Evolutionary conservation across 2,888 invertebrate species (phyloP), one percentile per base, ranked within the genome.

Genomic region (Cistogaster globosa): DNA sequence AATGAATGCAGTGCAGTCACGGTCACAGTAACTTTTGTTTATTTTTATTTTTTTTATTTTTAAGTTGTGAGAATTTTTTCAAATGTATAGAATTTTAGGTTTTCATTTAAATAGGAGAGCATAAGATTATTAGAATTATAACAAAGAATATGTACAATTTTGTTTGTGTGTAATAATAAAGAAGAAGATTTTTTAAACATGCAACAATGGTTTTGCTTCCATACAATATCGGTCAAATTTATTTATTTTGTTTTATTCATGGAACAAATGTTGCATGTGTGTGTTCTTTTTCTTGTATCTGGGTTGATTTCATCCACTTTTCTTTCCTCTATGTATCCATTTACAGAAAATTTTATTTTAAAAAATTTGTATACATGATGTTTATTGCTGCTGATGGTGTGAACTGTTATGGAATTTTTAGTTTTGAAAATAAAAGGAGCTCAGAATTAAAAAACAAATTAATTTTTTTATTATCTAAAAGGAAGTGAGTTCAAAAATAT

Each of bases 401-500:
- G 60, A 72, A 60, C 7, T 57, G 9, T 71, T 63, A 63, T 75
- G 53, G 16, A 42, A 55, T 75, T 63, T 75, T 63, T 57, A 55
- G 53, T 75, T 65, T 55, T 8, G 16, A 9, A 8, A 18, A 4
- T 75, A 65, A 55, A 18, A 45, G 75, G 65, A 55, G 53, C 55
- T 6, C 75, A 75, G 55, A 45, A 75, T 45, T 60, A 2, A 11
- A 8, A 72, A 72, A n/a, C 2, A 60, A 36, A 12, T 32, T 32
- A 5, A 32, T 60, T 9, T 14, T 26, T 4, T 16, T 32, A 18
- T 32, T n/a, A 2, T 32, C 32, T 36, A 12, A 3, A n/a, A 48
- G n/a, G 11, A 48, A 42, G 8, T 69, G 3, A 42, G 2, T 55
- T 42, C n/a, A 42, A 42, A 42, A 42, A 42, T 42, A 6, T 16